phyloP scores from a whole-genome alignment of 2,888 invertebrate genomes.

The Yponomeuta sedellus region DNA sequence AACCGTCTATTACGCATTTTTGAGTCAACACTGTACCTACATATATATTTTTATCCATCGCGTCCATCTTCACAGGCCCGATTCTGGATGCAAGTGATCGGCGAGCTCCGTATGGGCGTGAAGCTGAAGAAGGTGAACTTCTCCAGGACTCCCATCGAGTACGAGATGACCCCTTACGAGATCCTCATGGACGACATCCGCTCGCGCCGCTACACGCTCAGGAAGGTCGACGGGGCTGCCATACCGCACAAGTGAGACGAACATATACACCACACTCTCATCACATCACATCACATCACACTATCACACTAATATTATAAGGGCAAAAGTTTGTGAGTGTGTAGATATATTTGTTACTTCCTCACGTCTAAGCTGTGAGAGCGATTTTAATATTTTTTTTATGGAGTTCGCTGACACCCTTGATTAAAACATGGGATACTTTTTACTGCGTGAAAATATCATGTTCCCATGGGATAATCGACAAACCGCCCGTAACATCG shows the following conservation, averaged over 20 bases:
- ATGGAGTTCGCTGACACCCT: no score
- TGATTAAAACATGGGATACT: no score
- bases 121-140: slow-evolving; percentile 91
- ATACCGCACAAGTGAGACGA: slow-evolving; percentile 79
- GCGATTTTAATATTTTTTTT: no score
- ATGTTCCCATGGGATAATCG: no score
- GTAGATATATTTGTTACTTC: no score
- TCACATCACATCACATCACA: no score
- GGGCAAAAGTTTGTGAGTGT: no score
- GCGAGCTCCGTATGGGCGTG: slow-evolving; percentile 92
- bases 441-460: no score
- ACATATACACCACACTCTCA: no score
- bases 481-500: no score
- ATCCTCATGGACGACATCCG: slow-evolving; percentile 97
- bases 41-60: background rate
- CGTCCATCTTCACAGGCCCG: slow-evolving; percentile 80
- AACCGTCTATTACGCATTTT: background rate
- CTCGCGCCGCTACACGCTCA: slow-evolving; percentile 90
- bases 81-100: slow-evolving; percentile 97
- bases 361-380: no score
- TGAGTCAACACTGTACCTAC: background rate
- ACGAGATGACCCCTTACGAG: slow-evolving; percentile 96
- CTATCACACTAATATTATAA: no score
- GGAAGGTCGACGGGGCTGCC: slow-evolving; percentile 90
- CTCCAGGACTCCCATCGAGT: slow-evolving; percentile 88